Base-by-base conservation (phyloP, 2,113 vertebrate genomes). In the Procavia capensis region DNA sequence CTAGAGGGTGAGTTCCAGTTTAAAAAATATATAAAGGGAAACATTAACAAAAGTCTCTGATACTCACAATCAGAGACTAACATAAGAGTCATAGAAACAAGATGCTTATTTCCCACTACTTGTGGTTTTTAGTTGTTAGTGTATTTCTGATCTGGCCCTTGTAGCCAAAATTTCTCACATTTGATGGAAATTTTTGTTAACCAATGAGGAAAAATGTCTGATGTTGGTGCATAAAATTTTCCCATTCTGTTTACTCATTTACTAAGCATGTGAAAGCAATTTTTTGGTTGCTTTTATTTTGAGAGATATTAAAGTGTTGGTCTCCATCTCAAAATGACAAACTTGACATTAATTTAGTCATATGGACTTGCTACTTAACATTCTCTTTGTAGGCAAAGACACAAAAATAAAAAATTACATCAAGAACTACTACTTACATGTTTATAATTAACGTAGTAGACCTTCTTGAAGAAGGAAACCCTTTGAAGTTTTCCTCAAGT, bases 361-460 rank as follows among this genome's bases (percentile, higher is more conserved):
- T 29, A 13, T 17, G 54, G 47, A 43, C 24, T 45, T 63, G 41
- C 59, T 59, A 27, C 20, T 41, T 31, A 85, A 57, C 47, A 64
- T 39, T 75, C 90, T 92, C 66, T 83, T 82, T 17, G 29, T 79
- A 85, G 86, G 76, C 61, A 45, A 78, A 93, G n/a, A 64, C 6
- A 31, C 27, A 74, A 59, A 90, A 76, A 27, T 74, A 50, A 92
- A 3, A 90, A 68, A 80, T 75, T 57, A 61, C 34, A 34, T 90
- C 85, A 66, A 50, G 70, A 92, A 6, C 19, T n/a, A 81, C 61
- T 47, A 68, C 24, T 78, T 78, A 14, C 2, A 16, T n/a, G 88
- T 85, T 93, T 94, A 50, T 79, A 88, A 68, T 63, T 93, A 94
- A 87, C 61, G 84, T 83, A 63, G 31, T 64, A 92, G 87, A 85